These are phyloP conservation scores for Ichneumoninae sp. DNA, from an alignment of 2,888 invertebrate genomes.

Conservation along the genomic window DNA sequence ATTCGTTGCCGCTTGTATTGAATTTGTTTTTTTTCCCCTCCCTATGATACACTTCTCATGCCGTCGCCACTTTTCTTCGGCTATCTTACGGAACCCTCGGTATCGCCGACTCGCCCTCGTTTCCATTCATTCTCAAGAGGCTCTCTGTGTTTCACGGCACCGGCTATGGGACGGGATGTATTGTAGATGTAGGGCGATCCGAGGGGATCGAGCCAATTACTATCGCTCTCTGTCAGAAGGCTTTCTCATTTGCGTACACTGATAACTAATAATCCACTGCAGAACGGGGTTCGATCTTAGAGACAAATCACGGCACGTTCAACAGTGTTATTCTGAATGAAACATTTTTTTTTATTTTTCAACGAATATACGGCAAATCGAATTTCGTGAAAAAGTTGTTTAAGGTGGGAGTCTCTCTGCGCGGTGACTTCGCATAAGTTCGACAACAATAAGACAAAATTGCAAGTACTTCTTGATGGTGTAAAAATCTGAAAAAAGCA, in stretches of 20 bases:
- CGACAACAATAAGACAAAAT: no score
- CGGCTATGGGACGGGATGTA: slow-evolving; percentile 8
- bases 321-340: background rate
- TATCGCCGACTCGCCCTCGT: slow-evolving; percentile 3
- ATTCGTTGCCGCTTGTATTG: background rate
- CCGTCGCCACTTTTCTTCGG: slow-evolving; percentile 28
- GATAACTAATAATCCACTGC: background rate
- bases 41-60: slow-evolving; percentile 1
- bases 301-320: background rate
- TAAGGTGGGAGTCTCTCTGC: no score
- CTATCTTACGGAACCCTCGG: slow-evolving; percentile 18
- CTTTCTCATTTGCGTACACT: background rate
- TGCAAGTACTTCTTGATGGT: no score
- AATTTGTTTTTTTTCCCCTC: background rate
- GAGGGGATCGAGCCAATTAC: background rate
- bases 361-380: background rate
- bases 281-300: background rate
- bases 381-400: no score
- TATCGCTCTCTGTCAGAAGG: background rate
- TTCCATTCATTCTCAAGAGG: slow-evolving; percentile 1
- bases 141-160: background rate
- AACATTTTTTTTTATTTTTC: background rate
- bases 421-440: no score
- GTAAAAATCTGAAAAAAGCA: no score
- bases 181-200: background rate